Conservation (phyloP, 2,797 vertebrate genomes). For the Myotis daubentonii region DNA sequence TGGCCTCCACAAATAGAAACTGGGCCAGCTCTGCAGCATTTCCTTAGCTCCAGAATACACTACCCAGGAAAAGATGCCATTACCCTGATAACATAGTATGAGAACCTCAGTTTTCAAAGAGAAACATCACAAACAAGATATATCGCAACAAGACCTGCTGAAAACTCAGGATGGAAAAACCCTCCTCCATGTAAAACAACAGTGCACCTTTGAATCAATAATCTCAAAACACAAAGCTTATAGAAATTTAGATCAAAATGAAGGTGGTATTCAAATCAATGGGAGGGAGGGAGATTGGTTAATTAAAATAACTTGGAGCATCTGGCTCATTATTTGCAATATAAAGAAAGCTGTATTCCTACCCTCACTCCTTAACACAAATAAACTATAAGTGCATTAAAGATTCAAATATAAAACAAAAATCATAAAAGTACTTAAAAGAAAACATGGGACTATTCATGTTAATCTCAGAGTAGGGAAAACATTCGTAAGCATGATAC, state of each 20-base stretch:
- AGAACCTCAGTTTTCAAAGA: background rate
- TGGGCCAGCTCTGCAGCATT: background rate
- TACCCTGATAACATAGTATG: background rate
- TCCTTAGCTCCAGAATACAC: background rate
- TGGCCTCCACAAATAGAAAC: background rate
- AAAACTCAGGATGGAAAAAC: background rate
- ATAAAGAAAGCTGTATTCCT: slow-evolving; percentile 11
- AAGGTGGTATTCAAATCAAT: background rate
- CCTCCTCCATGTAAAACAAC: background rate
- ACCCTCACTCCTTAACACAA: background rate
- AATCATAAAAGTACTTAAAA: slow-evolving; percentile 16
- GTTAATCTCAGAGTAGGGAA: background rate
- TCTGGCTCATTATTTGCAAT: background rate
- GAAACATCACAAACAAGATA: background rate
- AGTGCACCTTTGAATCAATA: background rate
- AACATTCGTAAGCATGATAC: slow-evolving; percentile 3
- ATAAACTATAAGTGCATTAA: slow-evolving; percentile 18
- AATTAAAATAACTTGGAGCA: background rate
- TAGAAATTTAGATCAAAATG: background rate
- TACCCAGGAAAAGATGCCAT: background rate
- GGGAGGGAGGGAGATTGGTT: background rate
- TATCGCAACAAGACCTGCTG: background rate
- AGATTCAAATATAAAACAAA: slow-evolving; percentile 27
- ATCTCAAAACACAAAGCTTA: background rate
- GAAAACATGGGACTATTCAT: background rate